Conservation (phyloP, 2,888 invertebrate genomes). For the Chymomyza procnemis region DNA sequence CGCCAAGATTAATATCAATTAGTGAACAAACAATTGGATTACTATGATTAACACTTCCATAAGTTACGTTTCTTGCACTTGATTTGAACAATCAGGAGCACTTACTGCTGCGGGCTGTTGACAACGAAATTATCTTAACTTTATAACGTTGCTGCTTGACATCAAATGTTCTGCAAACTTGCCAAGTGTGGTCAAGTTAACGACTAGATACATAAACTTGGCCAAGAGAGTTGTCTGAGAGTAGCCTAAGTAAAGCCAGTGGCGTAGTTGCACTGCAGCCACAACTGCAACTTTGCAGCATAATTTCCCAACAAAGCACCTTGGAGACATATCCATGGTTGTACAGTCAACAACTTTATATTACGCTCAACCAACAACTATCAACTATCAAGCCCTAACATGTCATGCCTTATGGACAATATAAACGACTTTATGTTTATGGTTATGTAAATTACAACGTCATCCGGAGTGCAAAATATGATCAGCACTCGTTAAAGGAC, state of each 20-base stretch:
- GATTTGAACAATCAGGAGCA: slow-evolving; percentile 18
- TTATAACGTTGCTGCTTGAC: not conserved
- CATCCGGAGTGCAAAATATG: slow-evolving; percentile 69
- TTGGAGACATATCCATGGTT: not conserved
- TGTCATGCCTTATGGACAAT: slow-evolving; percentile 44
- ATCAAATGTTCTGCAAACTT: not conserved
- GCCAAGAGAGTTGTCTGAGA: slow-evolving; percentile 5
- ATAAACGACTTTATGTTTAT: slow-evolving; percentile 67
- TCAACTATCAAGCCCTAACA: slow-evolving; percentile 16
- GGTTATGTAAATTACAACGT: slow-evolving; percentile 66
- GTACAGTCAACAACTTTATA: not conserved
- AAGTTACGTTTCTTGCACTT: not conserved
- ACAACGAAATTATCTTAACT: slow-evolving; percentile 57
- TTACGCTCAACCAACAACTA: slow-evolving; percentile 25
- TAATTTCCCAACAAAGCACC: slow-evolving; percentile 8
- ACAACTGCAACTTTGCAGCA: slow-evolving; percentile 17
- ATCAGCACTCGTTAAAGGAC: slow-evolving; percentile 44
- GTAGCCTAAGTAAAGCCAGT: slow-evolving; percentile 3
- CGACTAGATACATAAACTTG: slow-evolving; percentile 51
- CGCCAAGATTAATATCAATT: not conserved
- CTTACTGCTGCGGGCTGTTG: slow-evolving; percentile 39
- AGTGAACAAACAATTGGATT: not conserved
- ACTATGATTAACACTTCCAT: not conserved
- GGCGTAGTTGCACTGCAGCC: not conserved
- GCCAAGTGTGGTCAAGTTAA: slow-evolving; percentile 32